phyloP scores from a whole-genome alignment of 2,888 invertebrate genomes.

The Pseudanteris insignis region DNA sequence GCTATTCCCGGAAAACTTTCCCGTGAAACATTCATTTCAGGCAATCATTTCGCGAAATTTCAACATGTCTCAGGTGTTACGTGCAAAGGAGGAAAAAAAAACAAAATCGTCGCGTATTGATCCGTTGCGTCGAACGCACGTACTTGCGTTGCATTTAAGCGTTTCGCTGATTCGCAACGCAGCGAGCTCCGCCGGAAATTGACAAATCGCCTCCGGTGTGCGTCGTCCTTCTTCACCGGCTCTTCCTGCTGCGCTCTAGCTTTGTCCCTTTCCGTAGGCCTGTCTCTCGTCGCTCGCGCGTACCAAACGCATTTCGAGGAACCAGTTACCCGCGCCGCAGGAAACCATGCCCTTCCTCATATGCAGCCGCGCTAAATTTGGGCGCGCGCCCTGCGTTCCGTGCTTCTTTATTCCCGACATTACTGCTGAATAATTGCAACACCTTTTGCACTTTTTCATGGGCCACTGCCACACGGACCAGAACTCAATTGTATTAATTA shows the following conservation, averaged over 20 bases:
- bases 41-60: too few species aligned
- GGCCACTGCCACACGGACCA: too few species aligned
- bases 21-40: too few species aligned
- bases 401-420: not conserved
- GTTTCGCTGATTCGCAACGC: slow-evolving; percentile 25
- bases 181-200: slow-evolving; percentile 48
- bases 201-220: slow-evolving; percentile 49
- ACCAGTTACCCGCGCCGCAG: slow-evolving; percentile 11
- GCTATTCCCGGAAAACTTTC: too few species aligned
- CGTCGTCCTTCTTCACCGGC: slow-evolving; percentile 18
- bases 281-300: not conserved
- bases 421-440: not conserved
- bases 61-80: too few species aligned
- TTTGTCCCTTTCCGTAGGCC: not conserved
- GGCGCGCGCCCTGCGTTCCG: not conserved
- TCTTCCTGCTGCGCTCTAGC: slow-evolving; percentile 12
- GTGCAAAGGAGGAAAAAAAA: too few species aligned
- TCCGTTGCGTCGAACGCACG: slow-evolving; percentile 16
- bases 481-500: too few species aligned
- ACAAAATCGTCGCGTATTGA: slow-evolving; percentile 43
- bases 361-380: slow-evolving; percentile 8
- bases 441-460: too few species aligned
- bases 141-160: slow-evolving; percentile 24
- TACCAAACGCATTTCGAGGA: slow-evolving; percentile 18
- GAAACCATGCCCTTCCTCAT: slow-evolving; percentile 6